Base-by-base conservation (phyloP, 2,113 vertebrate genomes). In the Thymallus thymallus region DNA sequence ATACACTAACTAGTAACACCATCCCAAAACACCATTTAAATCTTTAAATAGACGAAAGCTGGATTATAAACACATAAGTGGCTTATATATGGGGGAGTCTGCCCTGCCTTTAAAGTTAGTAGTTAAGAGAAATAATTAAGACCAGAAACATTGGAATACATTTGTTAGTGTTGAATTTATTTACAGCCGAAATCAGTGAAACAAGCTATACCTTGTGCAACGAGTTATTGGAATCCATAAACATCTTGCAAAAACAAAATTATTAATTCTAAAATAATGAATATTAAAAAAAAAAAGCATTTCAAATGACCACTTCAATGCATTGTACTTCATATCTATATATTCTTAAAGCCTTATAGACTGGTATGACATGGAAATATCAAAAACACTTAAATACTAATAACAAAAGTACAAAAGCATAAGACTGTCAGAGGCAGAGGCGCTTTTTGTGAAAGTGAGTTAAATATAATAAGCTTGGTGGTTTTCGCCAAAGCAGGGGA, bases 181-280 rank as follows among this genome's bases (percentile, higher is more conserved):
- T 90, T 87, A 85, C 86, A 88, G 72, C 72, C 3, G 9, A 73
- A 73, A 29, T 70, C 29, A 77, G 68, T 66, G 51, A 84, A 84
- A 83, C 68, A 73, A n/a, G 1, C 4, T 64, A 48, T 83, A 82
- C 84, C 71, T 81, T 88, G 87, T 90, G 88, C 90, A 88, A 82
- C 82, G 75, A 76, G 23, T 73, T 77, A 73, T 4, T 71, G n/a
- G 60, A 80, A 85, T 79, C 82, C 20, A 69, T 75, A 62, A 65
- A 41, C 45, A 70, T 73, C 69, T 70, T 61, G 30, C 14, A 23
- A 76, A 23, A 82, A 84, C 24, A 79, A 69, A 79, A 84, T 67
- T 69, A 64, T 51, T 24, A 18, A 66, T 61, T 78, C 9, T 73
- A 71, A 6, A 14, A 75, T 73, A 66, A 51, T 35, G 20, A n/a